These are phyloP conservation scores for Drosophila pachea DNA, from an alignment of 1,140 invertebrate species.

Conservation along the genomic window DNA sequence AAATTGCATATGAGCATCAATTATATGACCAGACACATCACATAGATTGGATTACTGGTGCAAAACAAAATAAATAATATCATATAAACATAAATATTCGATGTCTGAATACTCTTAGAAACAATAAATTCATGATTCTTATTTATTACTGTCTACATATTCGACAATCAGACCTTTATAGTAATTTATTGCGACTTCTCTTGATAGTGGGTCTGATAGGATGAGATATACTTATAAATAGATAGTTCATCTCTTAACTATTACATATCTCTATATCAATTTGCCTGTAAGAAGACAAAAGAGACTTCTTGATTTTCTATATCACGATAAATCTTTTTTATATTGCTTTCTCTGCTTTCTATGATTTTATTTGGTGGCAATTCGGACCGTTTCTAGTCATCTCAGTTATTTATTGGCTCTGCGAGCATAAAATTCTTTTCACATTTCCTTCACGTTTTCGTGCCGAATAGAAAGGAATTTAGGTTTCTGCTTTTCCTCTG, in stretches of 20 bases:
- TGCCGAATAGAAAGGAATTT: not conserved
- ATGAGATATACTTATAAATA: not conserved
- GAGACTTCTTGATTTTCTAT: no score
- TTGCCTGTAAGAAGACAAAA: no score
- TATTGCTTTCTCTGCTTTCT: no score
- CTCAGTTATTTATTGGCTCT: conserved; percentile 48
- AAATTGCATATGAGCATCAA: conserved; percentile 65
- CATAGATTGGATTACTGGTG: conserved; percentile 28
- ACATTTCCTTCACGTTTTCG: not conserved
- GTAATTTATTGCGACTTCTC: no score
- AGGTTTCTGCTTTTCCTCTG: conserved; percentile 26
- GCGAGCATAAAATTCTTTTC: conserved; percentile 36
- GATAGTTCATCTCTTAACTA: not conserved
- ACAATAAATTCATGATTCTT: not conserved
- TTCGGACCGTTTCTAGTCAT: conserved; percentile 50
- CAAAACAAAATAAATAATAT: conserved; percentile 11
- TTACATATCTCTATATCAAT: conserved; percentile 11
- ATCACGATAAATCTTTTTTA: no score
- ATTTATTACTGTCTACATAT: not conserved
- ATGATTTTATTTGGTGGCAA: conserved; percentile 5
- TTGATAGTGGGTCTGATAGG: no score
- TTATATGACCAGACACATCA: conserved; percentile 41
- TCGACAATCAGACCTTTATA: no score
- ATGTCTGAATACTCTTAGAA: conserved; percentile 1
- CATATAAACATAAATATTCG: not conserved